Conservation (phyloP, 1,140 invertebrate species). For the Drosophila burlai region DNA sequence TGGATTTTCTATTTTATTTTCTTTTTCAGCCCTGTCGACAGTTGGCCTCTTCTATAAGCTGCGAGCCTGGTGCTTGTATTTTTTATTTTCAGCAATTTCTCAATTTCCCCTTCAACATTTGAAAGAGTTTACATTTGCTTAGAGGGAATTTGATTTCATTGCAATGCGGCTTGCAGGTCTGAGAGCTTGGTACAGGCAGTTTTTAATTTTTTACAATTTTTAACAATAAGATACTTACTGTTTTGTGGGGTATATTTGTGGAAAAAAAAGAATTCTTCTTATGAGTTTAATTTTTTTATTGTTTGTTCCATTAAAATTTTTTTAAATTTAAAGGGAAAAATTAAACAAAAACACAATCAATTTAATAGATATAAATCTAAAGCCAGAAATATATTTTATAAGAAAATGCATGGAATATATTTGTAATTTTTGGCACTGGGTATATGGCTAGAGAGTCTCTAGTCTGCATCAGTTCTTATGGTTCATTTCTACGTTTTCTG, state of each 20-base stretch:
- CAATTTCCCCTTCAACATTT: not conserved
- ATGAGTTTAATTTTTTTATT: not conserved
- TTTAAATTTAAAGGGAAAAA: no score
- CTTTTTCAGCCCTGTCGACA: not conserved
- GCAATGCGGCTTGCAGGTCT: not conserved
- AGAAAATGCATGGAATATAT: not conserved
- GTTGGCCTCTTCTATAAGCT: not conserved
- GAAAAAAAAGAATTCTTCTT: not conserved
- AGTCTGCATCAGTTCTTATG: no score
- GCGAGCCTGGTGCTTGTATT: conserved; percentile 7
- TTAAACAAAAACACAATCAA: no score
- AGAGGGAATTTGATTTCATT: not conserved
- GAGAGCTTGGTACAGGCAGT: conserved; percentile 5
- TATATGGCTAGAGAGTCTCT: not conserved
- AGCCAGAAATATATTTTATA: no score
- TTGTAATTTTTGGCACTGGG: not conserved
- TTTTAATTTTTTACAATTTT: not conserved
- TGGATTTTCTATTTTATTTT: conserved; percentile 6
- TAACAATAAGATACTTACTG: not conserved
- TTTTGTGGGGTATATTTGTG: not conserved
- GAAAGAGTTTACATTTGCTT: no score
- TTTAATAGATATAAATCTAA: not conserved
- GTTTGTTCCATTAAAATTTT: no score
- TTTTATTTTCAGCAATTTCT: conserved; percentile 5
- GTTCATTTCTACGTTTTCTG: conserved; percentile 1